A percentile compares a stretch with the other conserved stretches of the same genome.
Evolutionary conservation across 2,113 vertebrate genomes (phyloP).

Genomic region (Columba livia): DNA sequence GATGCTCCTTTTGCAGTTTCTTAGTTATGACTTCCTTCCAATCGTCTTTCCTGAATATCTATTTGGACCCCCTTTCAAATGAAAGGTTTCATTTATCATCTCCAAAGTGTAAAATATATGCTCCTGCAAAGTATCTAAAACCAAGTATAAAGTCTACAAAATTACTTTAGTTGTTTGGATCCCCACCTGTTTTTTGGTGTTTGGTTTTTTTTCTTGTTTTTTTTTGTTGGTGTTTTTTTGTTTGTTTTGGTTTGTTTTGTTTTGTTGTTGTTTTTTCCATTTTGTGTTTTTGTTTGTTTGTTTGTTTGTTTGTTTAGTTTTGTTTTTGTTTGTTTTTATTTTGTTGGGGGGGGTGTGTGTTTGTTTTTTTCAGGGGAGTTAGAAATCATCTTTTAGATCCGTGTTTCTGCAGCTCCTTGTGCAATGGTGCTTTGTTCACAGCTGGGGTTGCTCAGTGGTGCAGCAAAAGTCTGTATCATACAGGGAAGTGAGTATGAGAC

Average conservation of each 20-base stretch:
- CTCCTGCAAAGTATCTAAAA: neutral
- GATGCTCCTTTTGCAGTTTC: neutral
- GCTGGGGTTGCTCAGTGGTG: neutral
- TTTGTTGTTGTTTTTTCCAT: too few relatives aligned
- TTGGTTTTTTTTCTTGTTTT: too few relatives aligned
- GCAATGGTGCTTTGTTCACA: neutral
- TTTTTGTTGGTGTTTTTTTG: too few relatives aligned
- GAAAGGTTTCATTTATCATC: neutral
- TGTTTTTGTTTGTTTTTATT: too few relatives aligned
- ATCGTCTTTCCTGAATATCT: neutral
- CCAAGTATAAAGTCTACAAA: neutral
- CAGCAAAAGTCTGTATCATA: neutral
- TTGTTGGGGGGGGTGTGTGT: too few relatives aligned
- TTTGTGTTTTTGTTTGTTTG: too few relatives aligned
- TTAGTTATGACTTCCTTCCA: neutral
- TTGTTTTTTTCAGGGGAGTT: neutral
- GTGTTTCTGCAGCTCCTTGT: neutral
- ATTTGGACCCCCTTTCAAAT: neutral
- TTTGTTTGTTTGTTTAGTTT: too few relatives aligned
- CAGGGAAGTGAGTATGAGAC: neutral
- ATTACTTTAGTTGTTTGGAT: neutral
- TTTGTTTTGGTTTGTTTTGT: too few relatives aligned
- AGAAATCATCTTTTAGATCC: neutral
- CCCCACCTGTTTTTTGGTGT: neutral
- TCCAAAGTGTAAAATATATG: neutral